A percentile compares a stretch with the other conserved stretches of the same genome.
phyloP scores from a whole-genome alignment of 2,797 vertebrate species.

The Ispidina lecontei region DNA sequence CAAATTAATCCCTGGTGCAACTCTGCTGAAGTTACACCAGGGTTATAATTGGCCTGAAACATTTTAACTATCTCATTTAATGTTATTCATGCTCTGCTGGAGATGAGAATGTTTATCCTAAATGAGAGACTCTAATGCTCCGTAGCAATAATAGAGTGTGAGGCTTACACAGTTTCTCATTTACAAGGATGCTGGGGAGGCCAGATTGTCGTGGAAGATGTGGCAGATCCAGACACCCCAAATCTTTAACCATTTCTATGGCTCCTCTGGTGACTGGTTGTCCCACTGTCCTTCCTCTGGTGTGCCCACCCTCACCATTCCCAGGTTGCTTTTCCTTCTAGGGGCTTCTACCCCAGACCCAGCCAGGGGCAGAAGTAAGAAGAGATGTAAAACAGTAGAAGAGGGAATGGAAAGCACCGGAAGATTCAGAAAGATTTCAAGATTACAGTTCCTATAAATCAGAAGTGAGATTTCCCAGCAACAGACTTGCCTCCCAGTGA shows the following conservation, averaged over 20 bases:
- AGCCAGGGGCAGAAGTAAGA: background rate
- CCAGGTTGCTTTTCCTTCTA: background rate
- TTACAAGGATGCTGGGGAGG: constrained; percentile 58
- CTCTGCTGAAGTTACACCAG: constrained; percentile 60
- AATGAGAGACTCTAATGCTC: constrained; percentile 72
- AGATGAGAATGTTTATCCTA: constrained; percentile 76
- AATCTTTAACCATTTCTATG: constrained; percentile 10
- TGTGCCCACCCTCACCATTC: background rate
- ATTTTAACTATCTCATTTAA: constrained; percentile 76
- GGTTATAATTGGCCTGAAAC: constrained; percentile 70
- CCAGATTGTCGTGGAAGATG: constrained; percentile 51
- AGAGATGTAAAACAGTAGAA: background rate
- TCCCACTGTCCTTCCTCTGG: background rate
- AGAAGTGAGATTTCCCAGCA: background rate
- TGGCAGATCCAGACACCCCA: constrained; percentile 16
- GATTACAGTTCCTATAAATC: background rate
- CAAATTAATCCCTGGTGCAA: constrained; percentile 69
- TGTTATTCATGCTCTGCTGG: constrained; percentile 73
- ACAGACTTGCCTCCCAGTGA: background rate
- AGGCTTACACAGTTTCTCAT: constrained; percentile 59
- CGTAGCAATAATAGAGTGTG: constrained; percentile 52
- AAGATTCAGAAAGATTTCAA: background rate
- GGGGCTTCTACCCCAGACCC: background rate
- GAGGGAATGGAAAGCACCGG: background rate
- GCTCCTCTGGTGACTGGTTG: background rate